Base-by-base conservation (phyloP, 2,888 invertebrate genomes). In the Autographa pulchrina region DNA sequence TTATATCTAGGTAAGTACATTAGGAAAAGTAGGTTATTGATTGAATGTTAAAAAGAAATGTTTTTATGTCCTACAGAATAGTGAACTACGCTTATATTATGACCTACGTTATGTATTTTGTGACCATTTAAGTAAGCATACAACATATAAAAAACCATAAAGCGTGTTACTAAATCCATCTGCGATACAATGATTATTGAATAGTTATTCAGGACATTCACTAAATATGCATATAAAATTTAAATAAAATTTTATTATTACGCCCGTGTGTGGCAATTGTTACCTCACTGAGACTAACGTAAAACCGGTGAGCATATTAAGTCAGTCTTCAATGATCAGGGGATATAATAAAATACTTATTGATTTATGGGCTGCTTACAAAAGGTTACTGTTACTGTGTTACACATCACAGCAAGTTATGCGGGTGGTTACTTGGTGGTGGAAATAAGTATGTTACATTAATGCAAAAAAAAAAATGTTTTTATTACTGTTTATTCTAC, bases 171-270 rank as follows among this genome's bases (percentile, higher is more conserved):
- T 48, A 48, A 48, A 56, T 56, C 25, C 11, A 54, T 20, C 20
- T 54, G 54, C 13, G 54, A 13, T 20, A 54, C 18, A 54, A 20
- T 54, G 20, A 54, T 25, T 18, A 25, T 56, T 56, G 20, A 56
- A 56, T 56, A 25, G 20, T 25, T 56, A 56, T 56, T 56, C 54
- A 56, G 54, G 54, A 56, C 20, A 56, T 25, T 56, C 54, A 56
- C 20, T 25, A 56, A 56, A 56, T 56, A 56, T 56, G 54, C 54
- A 25, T 56, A 56, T 56, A 25, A 56, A 52, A 52, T 52, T 52
- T 9, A 18, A 52, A 52, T 52, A 52, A 52, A 52, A 20, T 20
- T 54, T 18, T 54, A 54, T 20, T 54, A 54, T 54, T 18, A 54
- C 54, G 5, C 54, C 54, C 54, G 20, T 56, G 20, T 56, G 54